Evolutionary conservation across 92 coral and sea anemone genomes (phyloP).

Genomic region (Epizoanthus stellaris): DNA sequence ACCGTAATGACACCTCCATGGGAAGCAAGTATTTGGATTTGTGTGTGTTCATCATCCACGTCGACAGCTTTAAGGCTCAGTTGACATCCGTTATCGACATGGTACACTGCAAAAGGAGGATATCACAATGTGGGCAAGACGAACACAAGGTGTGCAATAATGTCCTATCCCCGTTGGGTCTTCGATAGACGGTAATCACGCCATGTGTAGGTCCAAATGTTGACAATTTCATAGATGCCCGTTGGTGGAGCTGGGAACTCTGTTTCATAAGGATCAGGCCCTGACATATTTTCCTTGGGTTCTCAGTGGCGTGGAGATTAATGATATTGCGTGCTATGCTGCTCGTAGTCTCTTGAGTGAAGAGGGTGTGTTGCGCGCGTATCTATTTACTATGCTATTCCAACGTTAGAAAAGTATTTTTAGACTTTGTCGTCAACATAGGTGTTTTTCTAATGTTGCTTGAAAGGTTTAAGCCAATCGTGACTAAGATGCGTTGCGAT

Average conservation of each 20-base stretch:
- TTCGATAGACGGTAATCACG: not conserved
- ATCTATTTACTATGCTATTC: not conserved
- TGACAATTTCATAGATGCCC: not conserved
- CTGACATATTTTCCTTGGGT: not conserved
- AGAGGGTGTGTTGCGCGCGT: not conserved
- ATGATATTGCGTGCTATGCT: not conserved
- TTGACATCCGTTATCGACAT: conserved; percentile 2
- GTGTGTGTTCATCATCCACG: not conserved
- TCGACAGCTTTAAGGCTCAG: not conserved
- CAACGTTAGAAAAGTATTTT: not conserved
- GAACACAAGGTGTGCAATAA: no score
- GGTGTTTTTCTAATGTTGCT: no score
- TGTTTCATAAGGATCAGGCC: not conserved
- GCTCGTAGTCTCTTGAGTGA: not conserved
- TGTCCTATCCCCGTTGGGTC: not conserved
- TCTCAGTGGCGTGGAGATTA: not conserved
- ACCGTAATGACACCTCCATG: conserved; percentile 8
- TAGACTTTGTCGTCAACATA: no score
- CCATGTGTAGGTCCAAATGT: conserved; percentile 11
- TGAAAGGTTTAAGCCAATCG: not conserved
- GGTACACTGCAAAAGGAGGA: not conserved
- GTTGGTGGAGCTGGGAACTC: not conserved
- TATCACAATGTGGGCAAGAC: not conserved
- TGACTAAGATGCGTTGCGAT: not conserved
- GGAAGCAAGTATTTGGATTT: conserved; percentile 1